Evolutionary conservation across 35 echinoderm and acorn worm genomes (phyloP).

Genomic region (Patiria miniata): DNA sequence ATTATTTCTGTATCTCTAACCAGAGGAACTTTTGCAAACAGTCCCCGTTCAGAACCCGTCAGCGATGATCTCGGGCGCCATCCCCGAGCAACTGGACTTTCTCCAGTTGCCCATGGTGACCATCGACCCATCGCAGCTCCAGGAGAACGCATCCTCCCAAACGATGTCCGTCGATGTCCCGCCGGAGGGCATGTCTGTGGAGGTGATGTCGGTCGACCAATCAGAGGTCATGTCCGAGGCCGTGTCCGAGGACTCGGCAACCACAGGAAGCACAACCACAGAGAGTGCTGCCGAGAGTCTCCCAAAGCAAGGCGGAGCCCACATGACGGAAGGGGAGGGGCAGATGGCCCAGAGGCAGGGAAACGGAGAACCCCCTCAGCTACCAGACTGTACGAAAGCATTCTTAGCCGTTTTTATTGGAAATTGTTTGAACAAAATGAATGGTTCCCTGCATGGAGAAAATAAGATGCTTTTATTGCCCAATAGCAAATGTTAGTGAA

Average conservation of each 20-base stretch:
- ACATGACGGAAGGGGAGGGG: background rate
- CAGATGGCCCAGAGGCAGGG: background rate
- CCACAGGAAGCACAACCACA: background rate
- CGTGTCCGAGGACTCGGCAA: background rate
- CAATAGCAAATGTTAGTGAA: too few relatives aligned
- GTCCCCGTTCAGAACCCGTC: constrained; percentile 10
- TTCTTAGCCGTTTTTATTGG: background rate
- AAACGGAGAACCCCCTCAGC: background rate
- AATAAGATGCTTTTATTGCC: too few relatives aligned
- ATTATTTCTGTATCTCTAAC: too few relatives aligned
- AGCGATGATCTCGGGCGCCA: background rate
- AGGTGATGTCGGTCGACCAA: background rate
- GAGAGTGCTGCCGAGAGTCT: background rate
- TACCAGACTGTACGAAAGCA: background rate
- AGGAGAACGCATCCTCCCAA: background rate
- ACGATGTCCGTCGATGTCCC: background rate
- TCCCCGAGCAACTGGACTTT: background rate
- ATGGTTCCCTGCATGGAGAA: too few relatives aligned
- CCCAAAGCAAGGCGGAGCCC: background rate
- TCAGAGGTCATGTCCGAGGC: background rate
- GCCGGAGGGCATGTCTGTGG: background rate
- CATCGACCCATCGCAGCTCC: constrained; percentile 10
- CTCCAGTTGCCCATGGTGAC: background rate
- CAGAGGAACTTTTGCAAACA: background rate
- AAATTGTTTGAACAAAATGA: too few relatives aligned